These are phyloP conservation scores for Pseudotriccus pelzelni DNA, from an alignment of 2,797 vertebrate genomes.

Conservation along the genomic window DNA sequence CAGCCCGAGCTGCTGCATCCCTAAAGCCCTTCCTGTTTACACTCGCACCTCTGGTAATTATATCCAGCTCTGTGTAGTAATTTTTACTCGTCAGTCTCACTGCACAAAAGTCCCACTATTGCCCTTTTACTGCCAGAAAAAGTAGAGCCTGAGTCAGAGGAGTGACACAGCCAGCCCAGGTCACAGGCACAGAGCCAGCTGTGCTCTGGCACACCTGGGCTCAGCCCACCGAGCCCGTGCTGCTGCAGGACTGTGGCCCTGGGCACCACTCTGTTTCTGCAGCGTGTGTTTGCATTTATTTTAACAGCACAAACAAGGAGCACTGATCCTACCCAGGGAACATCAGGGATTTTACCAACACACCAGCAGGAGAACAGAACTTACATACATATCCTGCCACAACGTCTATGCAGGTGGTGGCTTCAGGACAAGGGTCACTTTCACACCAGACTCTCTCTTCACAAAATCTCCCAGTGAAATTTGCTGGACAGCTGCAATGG, in stretches of 20 bases:
- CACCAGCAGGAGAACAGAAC: constrained; percentile 34
- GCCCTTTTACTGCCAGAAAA: background rate
- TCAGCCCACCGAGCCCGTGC: background rate
- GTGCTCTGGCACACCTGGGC: background rate
- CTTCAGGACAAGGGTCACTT: constrained; percentile 80
- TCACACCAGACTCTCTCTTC: constrained; percentile 89
- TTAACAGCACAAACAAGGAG: background rate
- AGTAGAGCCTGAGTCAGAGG: background rate
- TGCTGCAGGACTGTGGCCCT: background rate
- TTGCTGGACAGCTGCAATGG: constrained; percentile 83
- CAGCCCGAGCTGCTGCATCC: background rate
- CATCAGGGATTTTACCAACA: background rate
- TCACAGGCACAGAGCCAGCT: background rate
- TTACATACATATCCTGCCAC: constrained; percentile 92
- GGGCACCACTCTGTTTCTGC: background rate
- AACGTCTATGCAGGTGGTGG: constrained; percentile 83
- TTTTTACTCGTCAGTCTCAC: background rate
- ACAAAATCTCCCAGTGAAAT: constrained; percentile 86
- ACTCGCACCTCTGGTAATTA: background rate
- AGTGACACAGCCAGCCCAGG: background rate
- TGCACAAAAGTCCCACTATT: background rate
- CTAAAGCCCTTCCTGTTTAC: constrained; percentile 66
- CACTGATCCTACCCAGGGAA: background rate
- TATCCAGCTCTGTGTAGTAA: background rate
- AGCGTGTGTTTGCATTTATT: background rate